Base-by-base conservation (phyloP, 2,888 invertebrate species). In the Sabellastarte sp. region DNA sequence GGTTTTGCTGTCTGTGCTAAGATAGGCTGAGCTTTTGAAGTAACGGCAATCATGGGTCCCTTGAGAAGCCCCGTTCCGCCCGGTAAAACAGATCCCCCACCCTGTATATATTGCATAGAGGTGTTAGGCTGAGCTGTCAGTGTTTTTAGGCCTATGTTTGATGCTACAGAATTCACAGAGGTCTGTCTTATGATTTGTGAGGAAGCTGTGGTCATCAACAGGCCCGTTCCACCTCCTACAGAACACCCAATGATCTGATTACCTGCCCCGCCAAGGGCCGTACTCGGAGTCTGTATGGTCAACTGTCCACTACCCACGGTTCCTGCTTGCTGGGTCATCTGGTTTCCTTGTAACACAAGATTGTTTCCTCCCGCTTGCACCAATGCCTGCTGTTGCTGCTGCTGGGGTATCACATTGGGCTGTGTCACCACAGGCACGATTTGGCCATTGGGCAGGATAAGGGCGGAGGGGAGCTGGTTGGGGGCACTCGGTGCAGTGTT, bases 361-460 rank as follows among this genome's bases (percentile, higher is more conserved):
- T 30, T 32, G 30, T 57, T 29, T 26, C 2, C n/a, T 26, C 50
- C 41, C 51, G 1, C 29, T 50, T 30, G 28, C 28, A 70, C 68
- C 2, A 69, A 67, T 10, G 63, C 56, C 50, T 68, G 63, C n/a
- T n/a, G n/a, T n/a, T n/a, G n/a, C 53, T 73, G 72, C 41, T 68
- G 68, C n/a, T 56, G 59, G 2, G 67, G 70, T n/a, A n/a, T n/a
- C n/a, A n/a, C n/a, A 33, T 78, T 75, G 15, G 84, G 81, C 65
- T 84, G 83, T 3, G 81, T 81, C 20, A 84, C 83, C 50, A 84
- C 83, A 2, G 84, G 83, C 51, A 84, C 79, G 3, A 84, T 79
- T 61, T 84, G 84, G 50, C 84, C 84, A 67, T 81, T 83, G 5
- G 84, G 84, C 60, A 84, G 71, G 10, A 84, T 74, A 28, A 84